Percentiles rank a stretch among this genome's conserved stretches.
Evolutionary conservation across 2,113 vertebrate genomes (phyloP).

Genomic region (Menidia beryllina): DNA sequence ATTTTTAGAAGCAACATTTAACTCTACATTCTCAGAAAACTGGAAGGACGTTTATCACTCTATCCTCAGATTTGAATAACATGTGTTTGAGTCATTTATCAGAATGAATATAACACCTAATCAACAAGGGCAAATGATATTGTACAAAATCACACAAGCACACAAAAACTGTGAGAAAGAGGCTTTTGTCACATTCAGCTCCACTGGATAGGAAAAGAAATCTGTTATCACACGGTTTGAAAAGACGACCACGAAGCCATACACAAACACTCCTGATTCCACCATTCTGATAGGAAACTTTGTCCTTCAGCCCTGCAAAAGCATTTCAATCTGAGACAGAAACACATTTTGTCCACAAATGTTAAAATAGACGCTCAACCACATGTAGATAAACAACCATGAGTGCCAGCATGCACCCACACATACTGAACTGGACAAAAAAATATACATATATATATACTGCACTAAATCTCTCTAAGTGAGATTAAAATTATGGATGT

Average conservation of each 20-base stretch:
- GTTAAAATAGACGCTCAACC: slow-evolving; percentile 1
- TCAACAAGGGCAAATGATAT: slow-evolving; percentile 29
- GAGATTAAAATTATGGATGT: neutral
- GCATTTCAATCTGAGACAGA: slow-evolving; percentile 13
- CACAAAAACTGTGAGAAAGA: slow-evolving; percentile 14
- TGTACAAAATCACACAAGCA: neutral
- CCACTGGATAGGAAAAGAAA: slow-evolving; percentile 26
- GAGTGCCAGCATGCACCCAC: neutral
- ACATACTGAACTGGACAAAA: slow-evolving; percentile 1
- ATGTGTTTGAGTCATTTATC: slow-evolving; percentile 28
- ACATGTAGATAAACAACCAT: neutral
- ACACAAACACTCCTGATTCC: slow-evolving; percentile 43
- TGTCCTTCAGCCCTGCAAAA: slow-evolving; percentile 20
- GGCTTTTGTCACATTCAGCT: slow-evolving; percentile 37
- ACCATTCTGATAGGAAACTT: slow-evolving; percentile 6
- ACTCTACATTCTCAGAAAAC: no score
- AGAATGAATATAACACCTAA: slow-evolving; percentile 1
- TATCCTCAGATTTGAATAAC: slow-evolving; percentile 4
- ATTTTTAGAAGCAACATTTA: no score
- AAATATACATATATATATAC: neutral
- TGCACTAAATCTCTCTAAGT: neutral
- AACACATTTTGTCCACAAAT: slow-evolving; percentile 20
- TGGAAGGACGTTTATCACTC: neutral
- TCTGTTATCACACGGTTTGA: slow-evolving; percentile 44
- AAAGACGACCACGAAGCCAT: slow-evolving; percentile 26